Conservation (phyloP, 1,140 invertebrate genomes). For the Bombus superbus region DNA sequence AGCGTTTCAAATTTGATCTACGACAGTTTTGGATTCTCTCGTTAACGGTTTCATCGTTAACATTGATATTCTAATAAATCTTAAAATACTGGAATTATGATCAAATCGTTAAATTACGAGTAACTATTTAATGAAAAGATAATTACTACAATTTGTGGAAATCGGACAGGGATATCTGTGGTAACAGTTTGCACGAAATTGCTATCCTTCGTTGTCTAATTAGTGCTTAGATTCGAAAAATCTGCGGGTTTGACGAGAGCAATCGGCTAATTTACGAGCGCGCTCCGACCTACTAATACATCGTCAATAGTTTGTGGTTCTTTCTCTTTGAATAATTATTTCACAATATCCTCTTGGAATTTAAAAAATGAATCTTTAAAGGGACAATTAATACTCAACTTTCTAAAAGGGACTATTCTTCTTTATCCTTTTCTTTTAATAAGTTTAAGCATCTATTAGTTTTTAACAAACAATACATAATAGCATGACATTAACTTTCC, state of each 20-base stretch:
- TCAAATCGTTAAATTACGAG: background rate
- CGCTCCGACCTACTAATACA: background rate
- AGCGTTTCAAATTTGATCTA: background rate
- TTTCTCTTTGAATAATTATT: background rate
- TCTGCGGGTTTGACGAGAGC: background rate
- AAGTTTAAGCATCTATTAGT: background rate
- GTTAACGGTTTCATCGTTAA: background rate
- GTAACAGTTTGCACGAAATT: background rate
- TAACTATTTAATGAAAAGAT: background rate
- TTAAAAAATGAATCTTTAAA: conserved; percentile 5
- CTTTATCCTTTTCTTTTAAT: background rate
- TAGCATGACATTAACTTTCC: background rate
- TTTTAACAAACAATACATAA: background rate
- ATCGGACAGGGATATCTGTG: background rate
- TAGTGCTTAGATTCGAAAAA: background rate
- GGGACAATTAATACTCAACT: background rate
- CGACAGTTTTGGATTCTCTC: background rate
- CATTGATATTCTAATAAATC: background rate
- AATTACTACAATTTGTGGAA: background rate
- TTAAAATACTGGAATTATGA: background rate
- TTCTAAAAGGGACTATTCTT: background rate
- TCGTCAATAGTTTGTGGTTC: background rate
- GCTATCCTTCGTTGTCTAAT: background rate
- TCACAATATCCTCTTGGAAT: background rate
- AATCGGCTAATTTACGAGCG: background rate